A percentile compares a stretch with the other conserved stretches of the same genome.
Conservation (phyloP, 2,888 invertebrate species). For the Pimpla rufipes region DNA sequence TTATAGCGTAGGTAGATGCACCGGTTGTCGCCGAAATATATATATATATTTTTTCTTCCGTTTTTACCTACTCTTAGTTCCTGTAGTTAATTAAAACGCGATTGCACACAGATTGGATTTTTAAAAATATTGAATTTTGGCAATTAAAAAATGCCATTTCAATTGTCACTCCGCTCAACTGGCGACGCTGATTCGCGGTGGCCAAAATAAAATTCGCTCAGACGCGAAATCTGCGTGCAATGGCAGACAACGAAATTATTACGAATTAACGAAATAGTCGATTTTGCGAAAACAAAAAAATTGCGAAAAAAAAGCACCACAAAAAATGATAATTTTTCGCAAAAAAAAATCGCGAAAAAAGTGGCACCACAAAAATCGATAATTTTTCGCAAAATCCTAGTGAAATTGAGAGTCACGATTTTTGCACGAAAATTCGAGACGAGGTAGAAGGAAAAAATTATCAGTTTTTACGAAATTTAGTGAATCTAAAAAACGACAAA, state of each 20-base stretch:
- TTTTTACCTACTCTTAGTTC: background rate
- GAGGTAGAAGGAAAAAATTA: background rate
- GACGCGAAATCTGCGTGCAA: background rate
- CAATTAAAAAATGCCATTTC: background rate
- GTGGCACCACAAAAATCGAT: background rate
- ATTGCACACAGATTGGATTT: slow-evolving; percentile 1
- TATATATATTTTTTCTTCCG: too few relatives aligned
- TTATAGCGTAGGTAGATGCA: slow-evolving; percentile 50
- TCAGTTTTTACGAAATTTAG: background rate
- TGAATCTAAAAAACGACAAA: background rate
- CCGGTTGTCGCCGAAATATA: slow-evolving; percentile 60
- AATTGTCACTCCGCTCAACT: background rate
- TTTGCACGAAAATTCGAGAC: background rate
- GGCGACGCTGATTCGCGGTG: too few relatives aligned
- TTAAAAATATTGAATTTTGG: background rate
- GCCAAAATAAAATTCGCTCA: too few relatives aligned
- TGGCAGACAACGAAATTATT: background rate
- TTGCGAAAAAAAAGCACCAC: background rate
- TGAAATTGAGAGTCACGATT: too few relatives aligned
- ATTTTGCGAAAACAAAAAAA: background rate
- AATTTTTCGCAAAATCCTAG: background rate
- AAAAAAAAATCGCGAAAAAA: too few relatives aligned
- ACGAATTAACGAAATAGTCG: background rate
- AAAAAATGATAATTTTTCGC: background rate
- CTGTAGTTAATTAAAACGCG: background rate